These are phyloP conservation scores for Chlorops oryzae DNA, from an alignment of 1,140 invertebrate genomes.

Conservation along the genomic window DNA sequence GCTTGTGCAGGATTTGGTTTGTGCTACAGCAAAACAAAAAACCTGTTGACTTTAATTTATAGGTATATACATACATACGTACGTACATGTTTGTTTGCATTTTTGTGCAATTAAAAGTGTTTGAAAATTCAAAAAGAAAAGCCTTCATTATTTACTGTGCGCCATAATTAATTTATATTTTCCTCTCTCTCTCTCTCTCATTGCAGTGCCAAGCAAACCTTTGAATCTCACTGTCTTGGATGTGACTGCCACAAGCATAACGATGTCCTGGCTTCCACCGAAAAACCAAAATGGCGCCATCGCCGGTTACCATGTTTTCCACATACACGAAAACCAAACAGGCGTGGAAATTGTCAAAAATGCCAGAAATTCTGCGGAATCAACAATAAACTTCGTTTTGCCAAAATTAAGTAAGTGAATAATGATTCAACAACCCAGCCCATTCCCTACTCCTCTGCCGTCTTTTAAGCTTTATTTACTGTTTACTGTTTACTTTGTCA, in stretches of 20 bases:
- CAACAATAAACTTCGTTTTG: conserved; percentile 52
- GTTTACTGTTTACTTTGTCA: no score
- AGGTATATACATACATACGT: no score
- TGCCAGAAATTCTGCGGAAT: conserved; percentile 45
- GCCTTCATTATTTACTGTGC: neutral
- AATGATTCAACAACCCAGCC: no score
- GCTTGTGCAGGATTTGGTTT: no score
- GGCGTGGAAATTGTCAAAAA: conserved; percentile 56
- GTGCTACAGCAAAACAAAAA: no score
- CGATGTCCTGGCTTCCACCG: conserved; percentile 73
- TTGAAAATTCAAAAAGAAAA: neutral
- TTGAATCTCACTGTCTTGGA: conserved; percentile 69
- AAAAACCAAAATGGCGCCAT: conserved; percentile 64
- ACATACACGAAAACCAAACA: conserved; percentile 62
- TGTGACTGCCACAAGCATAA: conserved; percentile 69
- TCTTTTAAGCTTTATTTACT: no score
- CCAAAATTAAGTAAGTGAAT: conserved; percentile 62
- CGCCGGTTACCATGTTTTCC: conserved; percentile 65
- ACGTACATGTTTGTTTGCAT: neutral
- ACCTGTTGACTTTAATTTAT: no score
- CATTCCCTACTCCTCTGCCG: no score
- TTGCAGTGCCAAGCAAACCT: conserved; percentile 74
- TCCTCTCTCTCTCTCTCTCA: conserved; percentile 9
- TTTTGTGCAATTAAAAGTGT: neutral
- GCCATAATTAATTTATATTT: neutral